Percentiles rank a stretch among this genome's conserved stretches.
Conservation (phyloP, 1,140 invertebrate species). For the Magallana ariakensis region DNA sequence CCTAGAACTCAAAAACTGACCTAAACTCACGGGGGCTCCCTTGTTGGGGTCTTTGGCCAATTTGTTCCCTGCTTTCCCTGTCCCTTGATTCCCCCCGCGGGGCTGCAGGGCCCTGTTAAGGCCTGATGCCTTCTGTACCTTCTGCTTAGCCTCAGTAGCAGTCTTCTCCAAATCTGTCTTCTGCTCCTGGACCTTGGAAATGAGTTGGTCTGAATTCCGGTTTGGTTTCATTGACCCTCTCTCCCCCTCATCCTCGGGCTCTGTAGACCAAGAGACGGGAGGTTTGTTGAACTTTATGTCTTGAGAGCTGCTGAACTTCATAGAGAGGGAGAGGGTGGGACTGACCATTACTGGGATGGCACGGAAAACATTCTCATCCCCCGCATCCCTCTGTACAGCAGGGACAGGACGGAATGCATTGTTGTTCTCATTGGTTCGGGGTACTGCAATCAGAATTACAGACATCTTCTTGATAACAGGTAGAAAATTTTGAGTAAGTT, state of each 20-base stretch:
- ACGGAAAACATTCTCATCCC: conserved; percentile 51
- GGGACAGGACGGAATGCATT: not conserved
- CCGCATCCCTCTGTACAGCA: conserved; percentile 45
- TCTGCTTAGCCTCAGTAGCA: not conserved
- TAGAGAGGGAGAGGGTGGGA: conserved; percentile 53
- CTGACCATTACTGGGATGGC: conserved; percentile 57
- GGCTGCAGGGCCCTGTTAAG: conserved; percentile 60
- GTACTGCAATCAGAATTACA: conserved; percentile 37
- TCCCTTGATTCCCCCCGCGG: conserved; percentile 25
- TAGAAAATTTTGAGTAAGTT: not conserved
- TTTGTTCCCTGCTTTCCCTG: not conserved
- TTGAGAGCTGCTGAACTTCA: conserved; percentile 52
- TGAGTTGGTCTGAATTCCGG: conserved; percentile 33
- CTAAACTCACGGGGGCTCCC: conserved; percentile 39
- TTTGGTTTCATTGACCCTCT: not conserved
- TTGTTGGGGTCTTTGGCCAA: not conserved
- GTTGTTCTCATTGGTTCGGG: conserved; percentile 14
- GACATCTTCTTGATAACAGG: no score
- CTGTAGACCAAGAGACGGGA: conserved; percentile 53
- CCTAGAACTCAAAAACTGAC: conserved; percentile 37
- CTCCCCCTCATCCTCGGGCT: conserved; percentile 22
- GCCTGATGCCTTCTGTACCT: not conserved
- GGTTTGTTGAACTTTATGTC: conserved; percentile 50
- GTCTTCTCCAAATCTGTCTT: not conserved
- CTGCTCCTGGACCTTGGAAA: conserved; percentile 28